Conservation (phyloP, 2,113 vertebrate species). For the Pluvialis apricaria region DNA sequence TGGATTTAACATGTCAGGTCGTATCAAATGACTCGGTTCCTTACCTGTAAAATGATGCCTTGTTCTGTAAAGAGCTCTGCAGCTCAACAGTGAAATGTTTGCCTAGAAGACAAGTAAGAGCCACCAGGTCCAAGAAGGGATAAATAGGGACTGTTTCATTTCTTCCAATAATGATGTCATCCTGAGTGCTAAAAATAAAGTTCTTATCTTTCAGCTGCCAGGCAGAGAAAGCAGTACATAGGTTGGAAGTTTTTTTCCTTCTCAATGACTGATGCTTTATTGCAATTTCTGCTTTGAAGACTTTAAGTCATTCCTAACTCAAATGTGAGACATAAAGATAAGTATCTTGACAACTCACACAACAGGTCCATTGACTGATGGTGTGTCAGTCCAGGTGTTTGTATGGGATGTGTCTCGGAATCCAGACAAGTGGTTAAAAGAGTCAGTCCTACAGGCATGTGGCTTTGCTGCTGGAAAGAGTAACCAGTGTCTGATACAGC, state of each 20-base stretch:
- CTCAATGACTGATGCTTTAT: not conserved
- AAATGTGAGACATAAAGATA: not conserved
- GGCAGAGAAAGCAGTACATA: not conserved
- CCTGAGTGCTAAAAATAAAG: not conserved
- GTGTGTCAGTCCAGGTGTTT: not conserved
- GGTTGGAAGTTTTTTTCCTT: not conserved
- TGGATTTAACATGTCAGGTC: not conserved
- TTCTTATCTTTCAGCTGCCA: not conserved
- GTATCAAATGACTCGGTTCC: not conserved
- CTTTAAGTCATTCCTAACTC: not conserved
- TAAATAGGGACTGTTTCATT: not conserved
- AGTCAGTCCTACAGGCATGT: not conserved
- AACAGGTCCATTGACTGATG: not conserved
- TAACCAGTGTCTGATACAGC: not conserved
- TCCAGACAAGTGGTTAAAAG: not conserved
- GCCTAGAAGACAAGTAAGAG: not conserved
- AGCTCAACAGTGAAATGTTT: not conserved
- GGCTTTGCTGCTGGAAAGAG: not conserved
- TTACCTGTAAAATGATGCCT: not conserved
- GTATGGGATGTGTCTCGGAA: accelerated
- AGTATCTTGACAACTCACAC: not conserved
- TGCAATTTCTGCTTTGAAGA: not conserved
- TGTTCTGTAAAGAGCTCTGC: not conserved
- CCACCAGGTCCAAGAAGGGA: not conserved
- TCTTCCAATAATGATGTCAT: not conserved